Evolutionary conservation across 2,113 vertebrate species (phyloP), one percentile per base, ranked within the genome.

Genomic region (Choloepus hoffmanni): DNA sequence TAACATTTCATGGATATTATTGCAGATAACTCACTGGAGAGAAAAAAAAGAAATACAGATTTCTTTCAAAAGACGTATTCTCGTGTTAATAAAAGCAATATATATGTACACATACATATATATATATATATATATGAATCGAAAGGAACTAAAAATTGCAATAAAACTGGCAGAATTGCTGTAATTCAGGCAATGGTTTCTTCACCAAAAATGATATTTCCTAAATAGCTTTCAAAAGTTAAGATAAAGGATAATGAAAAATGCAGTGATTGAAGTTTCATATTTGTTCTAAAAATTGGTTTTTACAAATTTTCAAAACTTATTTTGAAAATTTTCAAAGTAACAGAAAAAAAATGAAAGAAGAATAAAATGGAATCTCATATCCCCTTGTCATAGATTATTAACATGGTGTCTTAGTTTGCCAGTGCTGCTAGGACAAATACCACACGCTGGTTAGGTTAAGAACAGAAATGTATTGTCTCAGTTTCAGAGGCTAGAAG

Each of bases 141-240:
- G 28, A 73, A 13, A 53, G 13, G 28, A 63, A 96, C 7, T 53
- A 9, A 14, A 72, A 79, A 50, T 43, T 81, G 30, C 7, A 15
- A 40, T n/a, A 67, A 84, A 83, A 92, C 45, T 84, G 26, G 12
- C 65, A 85, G 55, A 73, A 92, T 30, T 86, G 15, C 11, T 86
- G 74, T 60, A 81, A 50, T 60, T 82, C 21, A 43, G 15, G 15
- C 21, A 74, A 58, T 45, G 40, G 11, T 40, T 89, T 85, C 7
- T 62, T 36, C 55, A 36, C 2, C 7, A 63, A 85, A 85, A 85
- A 18, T 88, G 2, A 24, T 45, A 43, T 58, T 85, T 36, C 60
- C 70, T 86, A 90, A 28, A 30, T 67, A 93, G 21, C 36, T 21
- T 67, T 92, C n/a, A 82, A 68, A 68, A 85, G 6, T 91, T 89